These are phyloP conservation scores for Lynx canadensis DNA, from an alignment of 2,113 vertebrate genomes.

Conservation along the genomic window DNA sequence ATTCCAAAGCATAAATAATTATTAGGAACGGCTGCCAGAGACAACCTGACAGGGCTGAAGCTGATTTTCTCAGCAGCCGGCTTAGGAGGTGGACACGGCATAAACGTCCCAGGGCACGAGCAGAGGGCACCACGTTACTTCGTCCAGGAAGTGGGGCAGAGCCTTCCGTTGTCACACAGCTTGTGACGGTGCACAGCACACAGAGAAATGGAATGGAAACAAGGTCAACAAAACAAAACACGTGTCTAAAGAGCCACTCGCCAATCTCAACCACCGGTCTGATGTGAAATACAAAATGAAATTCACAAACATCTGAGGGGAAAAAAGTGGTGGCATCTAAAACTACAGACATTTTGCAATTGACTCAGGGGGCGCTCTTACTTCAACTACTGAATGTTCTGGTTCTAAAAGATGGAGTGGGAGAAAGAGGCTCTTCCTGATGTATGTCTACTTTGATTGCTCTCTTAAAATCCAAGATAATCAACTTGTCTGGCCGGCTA, in stretches of 20 bases:
- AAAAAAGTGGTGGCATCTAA: background rate
- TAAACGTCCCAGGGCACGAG: background rate
- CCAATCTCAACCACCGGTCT: background rate
- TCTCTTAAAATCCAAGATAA: background rate
- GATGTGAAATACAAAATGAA: background rate
- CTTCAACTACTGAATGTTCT: background rate
- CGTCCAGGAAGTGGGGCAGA: background rate
- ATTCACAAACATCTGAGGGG: background rate
- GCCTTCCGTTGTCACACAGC: background rate
- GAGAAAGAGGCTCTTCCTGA: background rate
- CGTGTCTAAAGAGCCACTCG: background rate
- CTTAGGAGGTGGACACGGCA: background rate
- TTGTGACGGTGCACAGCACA: background rate
- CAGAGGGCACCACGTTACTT: background rate
- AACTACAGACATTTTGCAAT: background rate
- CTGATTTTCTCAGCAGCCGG: conserved; percentile 21
- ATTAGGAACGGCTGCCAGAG: conserved; percentile 61
- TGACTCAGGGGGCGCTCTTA: background rate
- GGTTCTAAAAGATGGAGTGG: background rate
- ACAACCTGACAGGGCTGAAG: conserved; percentile 19
- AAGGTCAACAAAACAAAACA: background rate
- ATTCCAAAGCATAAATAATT: conserved; percentile 61
- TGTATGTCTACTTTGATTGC: background rate
- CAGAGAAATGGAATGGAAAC: background rate
- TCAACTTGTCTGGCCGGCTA: background rate